These are phyloP conservation scores for Xanthia icteritia DNA, from an alignment of 2,888 invertebrate genomes.

Conservation along the genomic window DNA sequence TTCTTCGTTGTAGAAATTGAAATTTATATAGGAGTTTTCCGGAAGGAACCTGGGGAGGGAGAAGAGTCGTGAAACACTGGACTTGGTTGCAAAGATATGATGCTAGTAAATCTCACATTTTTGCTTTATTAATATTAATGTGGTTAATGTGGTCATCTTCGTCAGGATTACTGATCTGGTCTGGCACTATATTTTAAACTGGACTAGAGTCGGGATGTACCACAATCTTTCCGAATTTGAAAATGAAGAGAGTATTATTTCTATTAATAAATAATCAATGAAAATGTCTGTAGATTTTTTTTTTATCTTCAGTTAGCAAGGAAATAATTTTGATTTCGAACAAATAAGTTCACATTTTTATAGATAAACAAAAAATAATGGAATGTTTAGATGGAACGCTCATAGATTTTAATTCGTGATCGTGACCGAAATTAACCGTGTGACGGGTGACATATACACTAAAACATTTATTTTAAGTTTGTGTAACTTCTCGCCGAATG, in stretches of 20 bases:
- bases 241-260: not conserved
- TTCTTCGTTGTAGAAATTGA: conserved; percentile 63
- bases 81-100: not conserved
- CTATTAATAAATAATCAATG: not conserved
- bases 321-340: not conserved
- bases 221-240: no score
- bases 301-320: no score
- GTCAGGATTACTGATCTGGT: not conserved
- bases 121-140: not conserved
- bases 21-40: conserved; percentile 80
- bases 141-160: not conserved
- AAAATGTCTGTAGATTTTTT: not conserved
- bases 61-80: not conserved
- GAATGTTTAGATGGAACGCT: not conserved
- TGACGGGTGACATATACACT: not conserved
- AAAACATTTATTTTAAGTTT: not conserved
- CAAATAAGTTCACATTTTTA: not conserved
- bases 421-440: not conserved
- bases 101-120: not conserved
- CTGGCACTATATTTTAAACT: not conserved
- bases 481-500: not conserved
- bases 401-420: not conserved
- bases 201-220: not conserved
- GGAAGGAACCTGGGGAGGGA: conserved; percentile 81
- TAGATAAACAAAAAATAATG: not conserved